Evolutionary conservation across 2,113 vertebrate species (phyloP), one percentile per base, ranked within the genome.

Genomic region (Nematolebias whitei): DNA sequence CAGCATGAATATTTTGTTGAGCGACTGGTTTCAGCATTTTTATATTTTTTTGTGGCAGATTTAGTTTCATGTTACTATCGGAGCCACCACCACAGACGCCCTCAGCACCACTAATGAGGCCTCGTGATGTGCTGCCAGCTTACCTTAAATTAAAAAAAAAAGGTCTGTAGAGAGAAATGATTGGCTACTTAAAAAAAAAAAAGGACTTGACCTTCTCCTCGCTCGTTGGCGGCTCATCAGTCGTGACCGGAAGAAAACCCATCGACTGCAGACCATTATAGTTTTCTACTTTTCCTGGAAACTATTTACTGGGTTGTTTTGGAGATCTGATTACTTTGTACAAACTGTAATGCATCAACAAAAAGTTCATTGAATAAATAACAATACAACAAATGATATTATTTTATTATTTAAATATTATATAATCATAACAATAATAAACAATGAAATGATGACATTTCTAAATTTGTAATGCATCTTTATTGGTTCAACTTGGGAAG

Each of bases 101-200:
- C 41, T 49, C 19, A 12, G 19, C 40, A 10, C 54, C 11, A 1
- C 68, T 88, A 86, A 85, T 79, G 84, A 83, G 71, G 48, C 80
- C 79, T 76, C 71, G 45, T 20, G 80, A 74, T 69, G 52, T 71
- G 49, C 35, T 55, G 49, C 47, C 35, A n/a, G 54, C 35, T 39
- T n/a, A 8, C 0, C 7, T 3, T 29, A 29, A 29, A 29, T n/a
- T n/a, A 29, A 29, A 29, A 29, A 29, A 29, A 29, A 44, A 68
- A 69, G 15, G 54, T 41, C 39, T 5, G 29, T 40, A 63, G 45
- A 48, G 48, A 65, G 19, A 56, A 38, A 6, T 74, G 72, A 72
- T 60, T 71, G 53, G 60, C 55, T 52, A 22, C 32, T 57, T 22
- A 62, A 65, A 67, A n/a, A 45, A 56, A 68, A 80, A 51, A 14